Evolutionary conservation across 1,140 invertebrate genomes (phyloP).

Genomic region (Pachyrhynchus sulphureomaculatus): DNA sequence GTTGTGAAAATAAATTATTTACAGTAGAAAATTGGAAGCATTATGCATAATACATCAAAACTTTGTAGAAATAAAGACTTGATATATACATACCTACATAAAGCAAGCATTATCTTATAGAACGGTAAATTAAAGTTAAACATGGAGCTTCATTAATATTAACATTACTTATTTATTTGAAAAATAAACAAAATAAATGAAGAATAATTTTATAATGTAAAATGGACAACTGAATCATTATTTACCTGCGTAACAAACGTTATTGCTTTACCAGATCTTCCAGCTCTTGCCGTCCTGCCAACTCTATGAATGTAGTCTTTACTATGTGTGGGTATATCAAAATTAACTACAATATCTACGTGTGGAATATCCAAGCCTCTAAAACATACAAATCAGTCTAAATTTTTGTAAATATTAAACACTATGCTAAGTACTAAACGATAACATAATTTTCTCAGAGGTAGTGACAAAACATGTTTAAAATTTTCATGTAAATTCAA

Average conservation of each 20-base stretch:
- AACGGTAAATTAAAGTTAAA: no score
- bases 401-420: neutral
- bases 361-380: constrained; percentile 98
- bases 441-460: constrained; percentile 25
- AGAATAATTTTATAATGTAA: no score
- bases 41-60: no score
- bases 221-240: no score
- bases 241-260: constrained; percentile 79
- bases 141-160: no score
- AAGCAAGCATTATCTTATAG: no score
- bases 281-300: constrained; percentile 93
- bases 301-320: constrained; percentile 98
- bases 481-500: constrained; percentile 24
- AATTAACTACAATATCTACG: constrained; percentile 97
- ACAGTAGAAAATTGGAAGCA: no score
- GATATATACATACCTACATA: no score
- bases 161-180: no score
- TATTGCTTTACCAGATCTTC: constrained; percentile 79
- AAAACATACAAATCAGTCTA: constrained; percentile 11
- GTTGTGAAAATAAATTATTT: no score
- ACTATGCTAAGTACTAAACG: neutral
- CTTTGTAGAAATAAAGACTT: no score
- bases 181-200: no score
- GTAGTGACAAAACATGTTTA: constrained; percentile 35
- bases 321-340: constrained; percentile 94